Percentiles rank a stretch among this genome's conserved stretches.
These are phyloP conservation scores for Imbricaverruca yamaguchii DNA, from an alignment of 2,888 invertebrate species.

Conservation along the genomic window DNA sequence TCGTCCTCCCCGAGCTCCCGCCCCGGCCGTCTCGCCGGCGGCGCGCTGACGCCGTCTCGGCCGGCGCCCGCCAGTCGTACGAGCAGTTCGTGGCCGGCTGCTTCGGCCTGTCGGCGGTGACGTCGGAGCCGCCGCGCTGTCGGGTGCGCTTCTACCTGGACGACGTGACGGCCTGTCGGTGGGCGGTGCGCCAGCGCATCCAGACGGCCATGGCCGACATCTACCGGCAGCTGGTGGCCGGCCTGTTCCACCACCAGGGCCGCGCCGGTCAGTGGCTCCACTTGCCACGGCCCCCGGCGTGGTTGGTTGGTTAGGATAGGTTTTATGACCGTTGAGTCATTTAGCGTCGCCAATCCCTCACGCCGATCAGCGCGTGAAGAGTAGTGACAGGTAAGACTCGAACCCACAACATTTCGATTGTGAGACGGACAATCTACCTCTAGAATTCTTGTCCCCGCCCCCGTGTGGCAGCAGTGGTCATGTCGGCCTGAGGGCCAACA, in stretches of 20 bases:
- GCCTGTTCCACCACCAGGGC: conserved; percentile 39
- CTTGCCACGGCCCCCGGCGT: not conserved
- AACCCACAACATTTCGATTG: too few species aligned
- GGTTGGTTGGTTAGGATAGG: not conserved
- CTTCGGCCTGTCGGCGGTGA: conserved; percentile 37
- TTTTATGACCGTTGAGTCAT: not conserved
- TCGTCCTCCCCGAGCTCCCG: too few species aligned
- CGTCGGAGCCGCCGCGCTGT: conserved; percentile 40
- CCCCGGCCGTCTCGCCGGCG: too few species aligned
- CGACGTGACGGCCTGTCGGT: conserved; percentile 48
- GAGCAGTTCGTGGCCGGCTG: conserved; percentile 39
- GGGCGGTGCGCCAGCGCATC: conserved; percentile 48
- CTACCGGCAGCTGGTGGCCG: conserved; percentile 47
- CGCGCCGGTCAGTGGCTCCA: not conserved
- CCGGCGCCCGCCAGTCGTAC: not conserved
- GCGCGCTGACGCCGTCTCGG: too few species aligned
- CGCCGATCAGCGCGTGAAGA: too few species aligned
- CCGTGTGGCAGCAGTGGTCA: too few species aligned
- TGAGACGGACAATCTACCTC: too few species aligned
- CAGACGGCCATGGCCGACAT: conserved; percentile 49
- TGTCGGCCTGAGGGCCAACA: too few species aligned
- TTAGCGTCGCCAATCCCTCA: too few species aligned
- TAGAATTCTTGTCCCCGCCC: too few species aligned
- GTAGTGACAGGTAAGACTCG: too few species aligned
- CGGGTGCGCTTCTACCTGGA: conserved; percentile 46